Conservation (phyloP, 2,888 invertebrate species). For the Acanthococcus lagerstroemiae region DNA sequence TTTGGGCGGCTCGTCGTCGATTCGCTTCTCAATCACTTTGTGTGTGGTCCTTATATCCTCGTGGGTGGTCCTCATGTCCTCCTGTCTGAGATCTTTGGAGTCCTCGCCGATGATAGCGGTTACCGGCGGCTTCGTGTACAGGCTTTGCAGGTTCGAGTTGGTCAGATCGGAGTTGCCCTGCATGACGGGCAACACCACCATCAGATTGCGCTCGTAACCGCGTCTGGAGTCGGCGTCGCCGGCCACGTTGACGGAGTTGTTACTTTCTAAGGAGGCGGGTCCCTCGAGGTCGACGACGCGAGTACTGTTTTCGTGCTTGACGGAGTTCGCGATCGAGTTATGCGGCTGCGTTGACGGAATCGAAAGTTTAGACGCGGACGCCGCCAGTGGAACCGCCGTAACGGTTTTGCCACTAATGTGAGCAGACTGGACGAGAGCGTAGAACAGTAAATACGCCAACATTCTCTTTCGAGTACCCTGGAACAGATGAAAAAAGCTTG, state of each 20-base stretch:
- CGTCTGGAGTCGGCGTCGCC: not conserved
- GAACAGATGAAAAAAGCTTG: too few species aligned
- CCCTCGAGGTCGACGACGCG: too few species aligned
- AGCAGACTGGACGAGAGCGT: not conserved
- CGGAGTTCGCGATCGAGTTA: not conserved
- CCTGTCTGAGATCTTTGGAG: not conserved
- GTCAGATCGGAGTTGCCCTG: conserved; percentile 22
- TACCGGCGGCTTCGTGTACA: conserved; percentile 23
- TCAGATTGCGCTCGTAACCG: conserved; percentile 15
- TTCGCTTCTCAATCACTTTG: not conserved
- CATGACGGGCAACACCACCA: conserved; percentile 28
- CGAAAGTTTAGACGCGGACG: not conserved
- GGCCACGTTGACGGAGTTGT: not conserved
- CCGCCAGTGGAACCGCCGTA: not conserved
- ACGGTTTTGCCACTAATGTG: not conserved
- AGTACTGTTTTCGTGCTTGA: not conserved
- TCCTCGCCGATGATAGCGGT: conserved; percentile 21
- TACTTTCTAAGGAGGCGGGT: too few species aligned
- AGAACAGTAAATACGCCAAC: not conserved
- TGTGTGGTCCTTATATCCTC: not conserved
- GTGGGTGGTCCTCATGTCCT: not conserved
- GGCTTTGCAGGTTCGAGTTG: conserved; percentile 18
- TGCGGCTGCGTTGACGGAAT: not conserved
- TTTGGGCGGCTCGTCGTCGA: not conserved
- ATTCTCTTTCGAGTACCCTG: not conserved